Percentiles rank a stretch among this genome's conserved stretches.
phyloP scores from a whole-genome alignment of 2,888 invertebrate genomes.

The Sialis lutaria region DNA sequence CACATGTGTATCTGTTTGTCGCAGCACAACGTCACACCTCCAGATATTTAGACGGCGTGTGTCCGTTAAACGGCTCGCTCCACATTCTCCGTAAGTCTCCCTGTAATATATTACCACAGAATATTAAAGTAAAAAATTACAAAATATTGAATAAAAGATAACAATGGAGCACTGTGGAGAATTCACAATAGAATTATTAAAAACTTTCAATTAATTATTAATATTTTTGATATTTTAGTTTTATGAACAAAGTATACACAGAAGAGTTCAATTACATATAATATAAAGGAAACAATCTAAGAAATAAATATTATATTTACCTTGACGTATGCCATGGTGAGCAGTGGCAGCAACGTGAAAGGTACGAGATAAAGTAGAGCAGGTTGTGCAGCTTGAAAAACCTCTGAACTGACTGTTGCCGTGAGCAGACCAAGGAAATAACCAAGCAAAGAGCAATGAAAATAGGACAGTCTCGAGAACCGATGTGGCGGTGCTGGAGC shows the following conservation, averaged over 20 bases:
- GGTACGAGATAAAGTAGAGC: slow-evolving; percentile 94
- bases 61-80: slow-evolving; percentile 87
- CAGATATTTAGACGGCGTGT: slow-evolving; percentile 63
- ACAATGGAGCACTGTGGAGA: too few species aligned
- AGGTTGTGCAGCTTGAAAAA: slow-evolving; percentile 96
- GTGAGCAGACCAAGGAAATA: slow-evolving; percentile 91
- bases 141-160: neutral
- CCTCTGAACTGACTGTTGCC: slow-evolving; percentile 92
- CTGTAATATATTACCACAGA: slow-evolving; percentile 30
- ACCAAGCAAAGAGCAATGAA: slow-evolving; percentile 95
- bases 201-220: too few species aligned
- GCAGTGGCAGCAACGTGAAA: slow-evolving; percentile 86
- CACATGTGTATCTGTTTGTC: too few species aligned
- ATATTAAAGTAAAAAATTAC: neutral
- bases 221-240: neutral
- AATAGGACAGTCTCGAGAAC: slow-evolving; percentile 66
- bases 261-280: neutral
- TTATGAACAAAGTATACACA: neutral
- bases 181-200: too few species aligned
- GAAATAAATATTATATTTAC: slow-evolving; percentile 28
- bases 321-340: slow-evolving; percentile 97
- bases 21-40: slow-evolving; percentile 43
- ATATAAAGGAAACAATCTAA: neutral
- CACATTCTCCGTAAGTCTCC: slow-evolving; percentile 95
- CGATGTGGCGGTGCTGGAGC: neutral